Base-by-base conservation (phyloP, 2,113 vertebrate species). In the Anoura caudifer region DNA sequence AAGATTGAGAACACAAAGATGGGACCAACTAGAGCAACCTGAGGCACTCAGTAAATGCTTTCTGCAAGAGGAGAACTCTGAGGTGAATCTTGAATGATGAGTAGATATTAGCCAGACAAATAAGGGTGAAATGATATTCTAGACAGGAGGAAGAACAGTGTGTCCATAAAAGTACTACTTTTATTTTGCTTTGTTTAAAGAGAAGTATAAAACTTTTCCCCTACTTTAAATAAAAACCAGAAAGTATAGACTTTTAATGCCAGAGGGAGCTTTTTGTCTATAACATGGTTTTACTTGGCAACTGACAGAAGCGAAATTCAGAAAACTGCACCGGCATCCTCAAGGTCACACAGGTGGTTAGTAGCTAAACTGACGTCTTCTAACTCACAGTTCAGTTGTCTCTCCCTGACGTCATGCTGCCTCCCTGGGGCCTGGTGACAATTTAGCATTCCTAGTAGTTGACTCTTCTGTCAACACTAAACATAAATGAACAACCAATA, bases 141-240 rank as follows among this genome's bases (percentile, higher is more conserved):
- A 92, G 41, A 41, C 3, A 41, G n/a, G n/a, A 81, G 26, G 4
- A 79, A 94, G 33, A 83, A 28, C 4, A 41, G 5, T 33, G 14
- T 3, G 2, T 61, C 69, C 15, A 47, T 20, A 50, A 14, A 88
- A 38, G 52, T 67, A 47, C 1, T 41, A 24, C 45, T 82, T 72
- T 67, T 33, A 73, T 87, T 94, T 96, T 20, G 0, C 28, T 56
- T 87, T 90, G n/a, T 77, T 95, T 95, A 79, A 85, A 52, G 70
- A 75, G 7, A 70, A 41, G 5, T 5, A 75, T 81, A 36, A 80
- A 77, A 0, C 19, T 31, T 80, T 52, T 83, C 6, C 22, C 15
- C 24, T 56, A 26, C n/a, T 65, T 91, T 70, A 81, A 79, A 87
- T 65, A 75, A 80, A 97, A 90, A 9, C 0, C 14, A 50, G 5